Evolutionary conservation across 2,797 vertebrate species (phyloP).

Genomic region (Taeniopygia guttata): DNA sequence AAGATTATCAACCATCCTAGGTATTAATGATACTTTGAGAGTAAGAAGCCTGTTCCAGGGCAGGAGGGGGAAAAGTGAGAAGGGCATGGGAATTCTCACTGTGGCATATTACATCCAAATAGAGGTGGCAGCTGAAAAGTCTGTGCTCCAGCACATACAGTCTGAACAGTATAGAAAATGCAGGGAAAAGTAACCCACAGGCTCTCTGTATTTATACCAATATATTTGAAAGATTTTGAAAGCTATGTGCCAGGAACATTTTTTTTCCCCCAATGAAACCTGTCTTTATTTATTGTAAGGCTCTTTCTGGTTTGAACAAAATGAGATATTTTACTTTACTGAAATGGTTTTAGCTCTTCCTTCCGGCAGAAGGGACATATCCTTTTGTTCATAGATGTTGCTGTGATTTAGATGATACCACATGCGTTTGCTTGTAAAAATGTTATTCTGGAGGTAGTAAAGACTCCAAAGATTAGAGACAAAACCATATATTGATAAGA

Average conservation of each 20-base stretch:
- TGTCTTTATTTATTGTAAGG: not conserved
- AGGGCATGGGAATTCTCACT: not conserved
- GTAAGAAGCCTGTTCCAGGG: not conserved
- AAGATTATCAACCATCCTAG: not conserved
- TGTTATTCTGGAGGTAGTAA: not conserved
- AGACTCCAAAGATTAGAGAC: not conserved
- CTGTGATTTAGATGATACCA: not conserved
- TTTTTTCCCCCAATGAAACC: not conserved
- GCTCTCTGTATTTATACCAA: not conserved
- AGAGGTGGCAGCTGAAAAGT: not conserved
- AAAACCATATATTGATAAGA: slow-evolving; percentile 51
- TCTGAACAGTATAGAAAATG: not conserved
- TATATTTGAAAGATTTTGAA: not conserved
- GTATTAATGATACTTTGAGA: not conserved
- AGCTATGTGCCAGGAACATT: not conserved
- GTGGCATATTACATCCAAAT: not conserved
- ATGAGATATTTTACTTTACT: not conserved
- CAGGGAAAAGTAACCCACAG: not conserved
- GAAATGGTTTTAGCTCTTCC: not conserved
- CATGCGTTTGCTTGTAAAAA: not conserved
- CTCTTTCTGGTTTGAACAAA: not conserved
- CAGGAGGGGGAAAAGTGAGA: not conserved
- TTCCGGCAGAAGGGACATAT: not conserved
- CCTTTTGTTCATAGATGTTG: not conserved
- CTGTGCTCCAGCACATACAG: not conserved